A percentile compares a stretch with the other conserved stretches of the same genome.
Conservation (phyloP, 2,888 invertebrate species). For the Drosophila ustulata region DNA sequence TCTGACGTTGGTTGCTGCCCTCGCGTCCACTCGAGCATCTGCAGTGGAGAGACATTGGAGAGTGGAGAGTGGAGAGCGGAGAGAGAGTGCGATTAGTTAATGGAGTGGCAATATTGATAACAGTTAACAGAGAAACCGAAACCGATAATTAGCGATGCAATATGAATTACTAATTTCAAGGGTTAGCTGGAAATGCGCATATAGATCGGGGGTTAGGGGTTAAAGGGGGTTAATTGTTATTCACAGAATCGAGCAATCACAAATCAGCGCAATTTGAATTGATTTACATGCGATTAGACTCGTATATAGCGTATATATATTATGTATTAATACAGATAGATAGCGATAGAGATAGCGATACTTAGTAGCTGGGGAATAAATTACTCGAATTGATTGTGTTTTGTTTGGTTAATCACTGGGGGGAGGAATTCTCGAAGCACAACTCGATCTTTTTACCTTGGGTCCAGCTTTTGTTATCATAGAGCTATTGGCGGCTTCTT, state of each 20-base stretch:
- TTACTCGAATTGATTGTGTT: not conserved
- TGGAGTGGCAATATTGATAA: conserved; percentile 41
- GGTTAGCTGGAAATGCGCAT: conserved; percentile 29
- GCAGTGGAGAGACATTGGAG: not conserved
- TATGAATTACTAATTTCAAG: conserved; percentile 1
- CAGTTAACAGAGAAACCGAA: conserved; percentile 33
- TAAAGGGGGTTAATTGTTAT: conserved; percentile 8
- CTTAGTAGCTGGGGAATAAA: conserved; percentile 21
- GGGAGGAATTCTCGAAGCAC: conserved; percentile 2
- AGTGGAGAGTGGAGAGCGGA: not conserved
- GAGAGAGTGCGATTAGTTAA: conserved; percentile 20
- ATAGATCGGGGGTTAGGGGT: not conserved
- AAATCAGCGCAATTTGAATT: conserved; percentile 36
- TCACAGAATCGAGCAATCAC: conserved; percentile 23
- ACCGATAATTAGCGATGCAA: conserved; percentile 35
- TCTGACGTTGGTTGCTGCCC: conserved; percentile 82
- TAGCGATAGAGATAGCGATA: conserved; percentile 21
- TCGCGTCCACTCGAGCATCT: conserved; percentile 82
- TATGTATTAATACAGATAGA: conserved; percentile 10
- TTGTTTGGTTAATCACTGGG: conserved; percentile 33
- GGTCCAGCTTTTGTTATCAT: not conserved
- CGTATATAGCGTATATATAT: conserved; percentile 11
- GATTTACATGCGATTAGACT: conserved; percentile 54
- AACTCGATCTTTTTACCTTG: conserved; percentile 36
- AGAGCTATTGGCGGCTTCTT: conserved; percentile 22